Evolutionary conservation across 2,113 vertebrate species (phyloP).

Genomic region (Brachyhypopomus occidentalis): DNA sequence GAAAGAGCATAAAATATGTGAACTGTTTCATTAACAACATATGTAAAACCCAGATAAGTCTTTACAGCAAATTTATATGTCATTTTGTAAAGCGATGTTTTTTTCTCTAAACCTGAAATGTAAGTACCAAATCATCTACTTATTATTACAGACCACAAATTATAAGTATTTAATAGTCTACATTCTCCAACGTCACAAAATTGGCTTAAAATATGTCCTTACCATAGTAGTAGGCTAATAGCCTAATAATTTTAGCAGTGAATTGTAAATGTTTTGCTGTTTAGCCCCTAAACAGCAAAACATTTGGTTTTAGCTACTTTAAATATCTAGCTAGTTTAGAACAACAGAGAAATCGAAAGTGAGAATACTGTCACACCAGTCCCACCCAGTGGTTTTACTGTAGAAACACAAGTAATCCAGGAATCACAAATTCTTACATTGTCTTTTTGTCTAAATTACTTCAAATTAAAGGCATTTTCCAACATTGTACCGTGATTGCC

Average conservation of each 20-base stretch:
- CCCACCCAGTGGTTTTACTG: slow-evolving; percentile 43
- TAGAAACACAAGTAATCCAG: slow-evolving; percentile 4
- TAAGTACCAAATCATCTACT: no score
- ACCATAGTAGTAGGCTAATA: no score
- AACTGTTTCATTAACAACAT: no score
- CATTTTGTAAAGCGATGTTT: no score
- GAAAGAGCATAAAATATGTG: no score
- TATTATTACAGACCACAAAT: no score
- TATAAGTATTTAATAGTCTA: neutral
- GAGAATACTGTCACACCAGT: slow-evolving; percentile 29
- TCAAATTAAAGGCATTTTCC: neutral
- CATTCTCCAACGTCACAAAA: neutral
- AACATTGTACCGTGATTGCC: no score
- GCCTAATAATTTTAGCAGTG: neutral
- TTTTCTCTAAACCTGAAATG: no score
- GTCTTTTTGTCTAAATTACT: neutral
- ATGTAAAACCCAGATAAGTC: no score
- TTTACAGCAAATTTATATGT: no score
- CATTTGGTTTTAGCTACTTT: neutral
- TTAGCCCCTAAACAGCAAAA: no score
- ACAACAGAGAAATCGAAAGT: neutral
- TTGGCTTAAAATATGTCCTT: neutral
- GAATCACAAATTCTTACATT: neutral
- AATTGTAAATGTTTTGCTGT: no score
- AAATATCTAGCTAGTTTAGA: neutral